phyloP scores from a whole-genome alignment of 2,888 invertebrate species.

The Dilophus febrilis region DNA sequence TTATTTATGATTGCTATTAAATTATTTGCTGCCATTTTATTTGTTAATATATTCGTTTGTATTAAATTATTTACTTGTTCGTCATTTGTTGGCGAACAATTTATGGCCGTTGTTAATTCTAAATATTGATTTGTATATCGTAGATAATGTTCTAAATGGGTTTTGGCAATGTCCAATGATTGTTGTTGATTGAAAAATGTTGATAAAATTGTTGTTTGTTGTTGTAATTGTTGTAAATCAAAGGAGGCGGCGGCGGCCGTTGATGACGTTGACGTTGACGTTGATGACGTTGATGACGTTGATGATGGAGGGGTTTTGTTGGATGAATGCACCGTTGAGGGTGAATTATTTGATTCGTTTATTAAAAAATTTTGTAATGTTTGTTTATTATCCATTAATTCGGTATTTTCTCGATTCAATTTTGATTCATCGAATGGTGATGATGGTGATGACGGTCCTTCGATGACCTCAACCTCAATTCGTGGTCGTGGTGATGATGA shows the following conservation, averaged over 20 bases:
- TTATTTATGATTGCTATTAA: slow-evolving; percentile 16
- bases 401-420: too few relatives aligned
- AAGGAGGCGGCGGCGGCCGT: not conserved
- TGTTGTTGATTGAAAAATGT: slow-evolving; percentile 21
- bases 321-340: too few relatives aligned
- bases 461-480: too few relatives aligned
- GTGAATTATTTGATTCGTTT: too few relatives aligned
- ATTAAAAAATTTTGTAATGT: too few relatives aligned
- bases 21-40: slow-evolving; percentile 17
- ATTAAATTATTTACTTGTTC: slow-evolving; percentile 15
- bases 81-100: slow-evolving; percentile 3
- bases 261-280: not conserved
- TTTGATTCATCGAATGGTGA: too few relatives aligned
- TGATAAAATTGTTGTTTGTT: slow-evolving; percentile 12
- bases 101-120: slow-evolving; percentile 7
- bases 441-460: too few relatives aligned
- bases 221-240: slow-evolving; percentile 21
- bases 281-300: not conserved
- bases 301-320: slow-evolving; percentile 1
- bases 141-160: slow-evolving; percentile 22
- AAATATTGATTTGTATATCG: slow-evolving; percentile 21
- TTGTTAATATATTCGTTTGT: slow-evolving; percentile 16
- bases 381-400: too few relatives aligned
- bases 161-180: slow-evolving; percentile 23
- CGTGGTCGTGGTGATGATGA: too few relatives aligned